Evolutionary conservation across 2,113 vertebrate genomes (phyloP).

Genomic region (Edolisoma coerulescens): DNA sequence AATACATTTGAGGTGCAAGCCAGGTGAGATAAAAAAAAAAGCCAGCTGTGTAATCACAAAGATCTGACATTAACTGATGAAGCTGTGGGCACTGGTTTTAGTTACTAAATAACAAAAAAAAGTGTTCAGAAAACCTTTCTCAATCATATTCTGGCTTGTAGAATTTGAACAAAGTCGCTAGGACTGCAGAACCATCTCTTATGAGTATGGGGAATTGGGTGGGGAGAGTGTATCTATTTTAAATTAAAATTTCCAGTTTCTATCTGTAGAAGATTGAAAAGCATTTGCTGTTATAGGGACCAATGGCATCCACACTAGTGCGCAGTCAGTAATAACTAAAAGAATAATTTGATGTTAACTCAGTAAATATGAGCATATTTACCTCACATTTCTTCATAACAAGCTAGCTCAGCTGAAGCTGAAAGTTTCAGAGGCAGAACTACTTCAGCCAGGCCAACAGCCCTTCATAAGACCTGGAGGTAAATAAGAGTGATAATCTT

Average conservation of each 20-base stretch:
- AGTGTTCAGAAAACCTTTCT: not conserved
- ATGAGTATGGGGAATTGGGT: accelerated
- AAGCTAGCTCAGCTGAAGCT: not conserved
- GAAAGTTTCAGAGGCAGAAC: not conserved
- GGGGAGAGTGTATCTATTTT: not conserved
- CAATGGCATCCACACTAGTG: not conserved
- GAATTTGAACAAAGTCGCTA: not conserved
- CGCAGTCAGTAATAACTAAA: not conserved
- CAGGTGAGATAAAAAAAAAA: not conserved
- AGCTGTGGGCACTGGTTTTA: not conserved
- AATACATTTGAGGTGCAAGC: not conserved
- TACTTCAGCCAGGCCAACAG: not conserved
- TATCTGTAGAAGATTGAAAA: not conserved
- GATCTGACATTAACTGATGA: not conserved
- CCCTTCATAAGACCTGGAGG: not conserved
- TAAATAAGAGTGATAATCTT: not conserved
- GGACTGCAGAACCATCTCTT: not conserved
- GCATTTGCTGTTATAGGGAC: not conserved
- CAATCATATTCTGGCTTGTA: not conserved
- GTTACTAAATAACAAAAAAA: not conserved
- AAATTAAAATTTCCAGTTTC: not conserved
- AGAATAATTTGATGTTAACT: not conserved
- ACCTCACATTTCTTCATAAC: not conserved
- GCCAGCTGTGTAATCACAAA: not conserved
- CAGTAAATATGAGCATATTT: not conserved